Evolutionary conservation across 2,113 vertebrate genomes (phyloP).

Genomic region (Aspiorhynchus laticeps): DNA sequence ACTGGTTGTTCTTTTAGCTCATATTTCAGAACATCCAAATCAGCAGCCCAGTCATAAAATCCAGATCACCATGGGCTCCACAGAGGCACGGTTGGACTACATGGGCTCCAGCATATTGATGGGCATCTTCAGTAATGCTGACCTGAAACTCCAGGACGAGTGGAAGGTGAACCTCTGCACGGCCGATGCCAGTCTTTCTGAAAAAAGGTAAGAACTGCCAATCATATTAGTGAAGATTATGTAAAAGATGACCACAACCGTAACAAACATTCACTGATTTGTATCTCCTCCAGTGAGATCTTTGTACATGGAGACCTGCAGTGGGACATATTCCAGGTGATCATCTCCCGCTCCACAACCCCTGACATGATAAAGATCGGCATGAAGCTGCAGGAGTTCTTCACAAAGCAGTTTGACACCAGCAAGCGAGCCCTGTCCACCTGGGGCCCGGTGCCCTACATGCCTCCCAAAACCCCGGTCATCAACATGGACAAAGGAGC

Average conservation of each 20-base stretch:
- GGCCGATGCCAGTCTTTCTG: constrained; percentile 86
- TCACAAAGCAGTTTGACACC: constrained; percentile 98
- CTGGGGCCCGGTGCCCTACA: constrained; percentile 94
- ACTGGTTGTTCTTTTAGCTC: constrained; percentile 76
- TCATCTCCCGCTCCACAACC: constrained; percentile 97
- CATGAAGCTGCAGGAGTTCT: constrained; percentile 99
- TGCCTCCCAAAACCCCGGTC: constrained; percentile 88
- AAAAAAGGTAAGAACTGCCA: constrained; percentile 86
- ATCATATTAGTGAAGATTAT: no score
- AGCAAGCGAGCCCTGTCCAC: constrained; percentile 97
- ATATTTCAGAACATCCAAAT: constrained; percentile 98
- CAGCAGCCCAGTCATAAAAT: constrained; percentile 98
- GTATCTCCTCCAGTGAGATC: constrained; percentile 82
- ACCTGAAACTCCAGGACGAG: constrained; percentile 95
- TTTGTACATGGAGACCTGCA: constrained; percentile 97
- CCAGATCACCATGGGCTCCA: constrained; percentile 99
- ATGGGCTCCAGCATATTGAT: constrained; percentile 99
- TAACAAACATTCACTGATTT: not conserved
- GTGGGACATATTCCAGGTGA: constrained; percentile 99
- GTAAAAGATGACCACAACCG: not conserved
- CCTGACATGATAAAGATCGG: constrained; percentile 99
- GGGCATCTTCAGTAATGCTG: constrained; percentile 98
- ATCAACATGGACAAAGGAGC: constrained; percentile 85
- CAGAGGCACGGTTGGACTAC: constrained; percentile 96
- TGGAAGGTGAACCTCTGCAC: constrained; percentile 97